Conservation (phyloP, 2,888 invertebrate species). For the Malthinus flaveolus region DNA sequence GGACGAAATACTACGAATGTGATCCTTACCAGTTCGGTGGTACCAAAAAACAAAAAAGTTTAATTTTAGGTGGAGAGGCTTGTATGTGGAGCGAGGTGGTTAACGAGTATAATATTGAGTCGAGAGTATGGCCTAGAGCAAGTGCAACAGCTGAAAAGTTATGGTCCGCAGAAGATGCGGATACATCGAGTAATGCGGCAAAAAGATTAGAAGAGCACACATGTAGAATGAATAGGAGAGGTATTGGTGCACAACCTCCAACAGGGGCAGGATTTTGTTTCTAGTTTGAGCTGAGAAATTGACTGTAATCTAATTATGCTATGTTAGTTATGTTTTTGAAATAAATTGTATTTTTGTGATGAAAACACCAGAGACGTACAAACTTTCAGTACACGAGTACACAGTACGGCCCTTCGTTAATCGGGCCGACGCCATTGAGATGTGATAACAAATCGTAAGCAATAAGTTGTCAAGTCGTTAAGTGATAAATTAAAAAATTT, state of each 20-base stretch:
- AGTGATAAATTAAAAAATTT: no score
- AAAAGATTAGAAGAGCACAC: conserved; percentile 70
- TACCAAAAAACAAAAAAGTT: conserved; percentile 58
- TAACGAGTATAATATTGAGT: conserved; percentile 65
- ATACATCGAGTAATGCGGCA: conserved; percentile 54
- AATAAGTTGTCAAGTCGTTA: no score
- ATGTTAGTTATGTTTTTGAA: no score
- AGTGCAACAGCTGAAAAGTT: conserved; percentile 84
- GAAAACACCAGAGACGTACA: no score
- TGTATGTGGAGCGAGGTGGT: conserved; percentile 93
- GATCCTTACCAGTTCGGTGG: conserved; percentile 65
- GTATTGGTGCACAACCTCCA: conserved; percentile 69
- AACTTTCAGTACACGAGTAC: no score
- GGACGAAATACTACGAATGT: conserved; percentile 69
- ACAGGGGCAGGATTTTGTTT: conserved; percentile 70
- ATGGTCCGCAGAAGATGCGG: conserved; percentile 63
- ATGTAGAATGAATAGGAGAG: conserved; percentile 72
- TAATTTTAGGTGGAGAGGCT: conserved; percentile 87
- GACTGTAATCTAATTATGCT: no score
- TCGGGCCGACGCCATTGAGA: no score
- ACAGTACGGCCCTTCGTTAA: no score
- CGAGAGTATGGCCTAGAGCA: conserved; percentile 82
- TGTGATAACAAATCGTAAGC: no score
- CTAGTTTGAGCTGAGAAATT: no score
- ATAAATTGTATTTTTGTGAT: no score